phyloP scores from a whole-genome alignment of 2,113 vertebrate species.

The Chunga burmeisteri region DNA sequence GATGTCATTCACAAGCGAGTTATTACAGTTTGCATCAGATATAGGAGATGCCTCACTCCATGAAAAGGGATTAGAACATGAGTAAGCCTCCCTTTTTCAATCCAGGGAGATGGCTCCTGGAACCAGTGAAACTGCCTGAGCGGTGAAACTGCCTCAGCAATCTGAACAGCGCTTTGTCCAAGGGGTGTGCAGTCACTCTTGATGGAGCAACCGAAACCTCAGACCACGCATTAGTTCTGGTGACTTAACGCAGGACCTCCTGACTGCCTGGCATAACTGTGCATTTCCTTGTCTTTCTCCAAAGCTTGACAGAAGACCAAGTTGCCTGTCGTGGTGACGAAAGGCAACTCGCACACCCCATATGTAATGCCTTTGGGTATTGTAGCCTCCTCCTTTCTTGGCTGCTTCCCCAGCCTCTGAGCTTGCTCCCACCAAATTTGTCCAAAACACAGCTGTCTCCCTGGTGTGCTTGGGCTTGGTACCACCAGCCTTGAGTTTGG shows the following conservation, averaged over 20 bases:
- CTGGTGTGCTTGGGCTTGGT: neutral
- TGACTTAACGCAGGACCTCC: neutral
- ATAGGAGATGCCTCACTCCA: neutral
- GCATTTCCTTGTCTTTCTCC: neutral
- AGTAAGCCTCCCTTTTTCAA: neutral
- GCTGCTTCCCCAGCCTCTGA: neutral
- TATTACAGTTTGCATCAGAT: neutral
- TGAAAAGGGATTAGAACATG: neutral
- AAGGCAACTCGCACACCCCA: neutral
- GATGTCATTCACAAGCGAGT: neutral
- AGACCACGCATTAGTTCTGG: neutral
- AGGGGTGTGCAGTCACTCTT: neutral
- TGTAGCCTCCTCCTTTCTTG: neutral
- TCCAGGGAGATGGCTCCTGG: neutral
- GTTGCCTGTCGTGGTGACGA: accelerated
- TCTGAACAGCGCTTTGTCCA: neutral
- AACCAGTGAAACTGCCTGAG: neutral
- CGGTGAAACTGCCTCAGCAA: neutral
- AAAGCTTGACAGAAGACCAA: neutral
- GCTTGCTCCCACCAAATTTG: accelerated
- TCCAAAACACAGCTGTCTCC: neutral
- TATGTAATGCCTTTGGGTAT: neutral
- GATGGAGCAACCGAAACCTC: neutral
- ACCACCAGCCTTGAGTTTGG: neutral
- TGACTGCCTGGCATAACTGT: neutral